These are phyloP conservation scores for Dipodomys stephensi DNA, from an alignment of 2,113 vertebrate genomes.

Conservation along the genomic window DNA sequence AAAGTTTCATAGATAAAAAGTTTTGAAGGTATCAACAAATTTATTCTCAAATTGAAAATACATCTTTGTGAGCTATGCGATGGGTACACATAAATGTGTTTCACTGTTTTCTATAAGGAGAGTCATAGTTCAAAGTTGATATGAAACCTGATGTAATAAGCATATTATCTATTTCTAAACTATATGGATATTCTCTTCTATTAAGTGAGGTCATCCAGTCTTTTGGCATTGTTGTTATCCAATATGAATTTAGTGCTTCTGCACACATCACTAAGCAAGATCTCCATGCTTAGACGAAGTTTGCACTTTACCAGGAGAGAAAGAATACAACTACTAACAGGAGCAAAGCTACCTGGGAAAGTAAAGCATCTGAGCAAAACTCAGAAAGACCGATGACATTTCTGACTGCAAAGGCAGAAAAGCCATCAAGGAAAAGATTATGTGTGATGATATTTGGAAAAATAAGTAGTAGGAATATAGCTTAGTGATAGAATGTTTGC, in stretches of 20 bases:
- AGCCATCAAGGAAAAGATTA: fast-evolving
- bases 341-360: not conserved
- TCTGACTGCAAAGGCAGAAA: not conserved
- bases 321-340: not conserved
- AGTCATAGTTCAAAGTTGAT: too few relatives aligned
- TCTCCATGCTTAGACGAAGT: not conserved
- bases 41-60: too few relatives aligned
- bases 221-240: not conserved
- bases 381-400: not conserved
- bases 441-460: not conserved
- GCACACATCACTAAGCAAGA: not conserved
- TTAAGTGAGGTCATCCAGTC: not conserved
- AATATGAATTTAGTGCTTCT: not conserved
- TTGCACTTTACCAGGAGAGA: not conserved
- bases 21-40: too few relatives aligned
- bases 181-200: not conserved
- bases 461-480: not conserved
- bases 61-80: too few relatives aligned
- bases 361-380: not conserved
- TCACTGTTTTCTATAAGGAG: too few relatives aligned
- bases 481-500: not conserved
- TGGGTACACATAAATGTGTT: too few relatives aligned
- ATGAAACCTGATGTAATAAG: not conserved
- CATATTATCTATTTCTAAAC: not conserved
- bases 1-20: too few relatives aligned